These are phyloP conservation scores for Cheiracanthium punctorium DNA, from an alignment of 2,888 invertebrate genomes.

Conservation along the genomic window DNA sequence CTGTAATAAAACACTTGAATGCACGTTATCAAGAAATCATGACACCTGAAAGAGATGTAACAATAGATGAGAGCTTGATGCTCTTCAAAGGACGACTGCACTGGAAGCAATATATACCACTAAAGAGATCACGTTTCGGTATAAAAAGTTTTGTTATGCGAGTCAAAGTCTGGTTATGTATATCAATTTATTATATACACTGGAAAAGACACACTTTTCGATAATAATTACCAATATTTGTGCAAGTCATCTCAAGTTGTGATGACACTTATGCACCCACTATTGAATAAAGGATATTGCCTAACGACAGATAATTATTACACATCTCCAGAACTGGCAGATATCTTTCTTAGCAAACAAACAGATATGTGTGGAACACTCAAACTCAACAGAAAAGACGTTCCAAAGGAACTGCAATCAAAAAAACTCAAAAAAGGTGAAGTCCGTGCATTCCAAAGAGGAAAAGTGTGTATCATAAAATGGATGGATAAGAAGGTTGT, in stretches of 20 bases:
- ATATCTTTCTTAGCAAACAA: conserved; percentile 32
- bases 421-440: conserved; percentile 32
- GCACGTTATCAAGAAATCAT: conserved; percentile 33
- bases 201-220: conserved; percentile 20
- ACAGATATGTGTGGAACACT: conserved; percentile 71
- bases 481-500: conserved; percentile 21
- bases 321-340: conserved; percentile 6
- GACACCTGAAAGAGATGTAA: conserved; percentile 55
- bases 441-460: conserved; percentile 14
- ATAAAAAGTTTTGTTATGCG: conserved; percentile 63
- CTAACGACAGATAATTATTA: conserved; percentile 55
- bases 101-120: conserved; percentile 69
- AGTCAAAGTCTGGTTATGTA: conserved; percentile 56
- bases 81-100: conserved; percentile 64
- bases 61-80: conserved; percentile 70
- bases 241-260: conserved; percentile 31
- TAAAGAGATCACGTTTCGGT: conserved; percentile 69
- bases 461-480: conserved; percentile 9
- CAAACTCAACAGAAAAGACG: conserved; percentile 42
- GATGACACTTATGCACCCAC: conserved; percentile 50
- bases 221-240: conserved; percentile 30
- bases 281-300: conserved; percentile 47
- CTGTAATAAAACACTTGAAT: conserved; percentile 50
- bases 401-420: conserved; percentile 16
- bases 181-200: conserved; percentile 42